Evolutionary conservation across 2,797 vertebrate species (phyloP).

Genomic region (Dryobates pubescens): DNA sequence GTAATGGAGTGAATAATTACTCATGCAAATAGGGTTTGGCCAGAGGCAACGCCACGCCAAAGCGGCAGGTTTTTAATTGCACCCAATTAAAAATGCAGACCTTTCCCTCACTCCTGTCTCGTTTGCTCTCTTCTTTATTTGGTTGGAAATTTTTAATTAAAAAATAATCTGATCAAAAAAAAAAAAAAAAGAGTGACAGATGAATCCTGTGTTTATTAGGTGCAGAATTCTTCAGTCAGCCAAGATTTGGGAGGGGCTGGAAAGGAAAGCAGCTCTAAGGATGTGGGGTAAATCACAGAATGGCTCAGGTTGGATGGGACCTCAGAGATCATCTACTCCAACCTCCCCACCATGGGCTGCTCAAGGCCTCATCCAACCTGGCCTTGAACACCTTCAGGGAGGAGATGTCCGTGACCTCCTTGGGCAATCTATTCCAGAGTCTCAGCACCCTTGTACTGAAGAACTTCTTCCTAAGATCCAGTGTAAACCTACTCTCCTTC

Average conservation of each 20-base stretch:
- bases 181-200: background rate
- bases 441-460: no score
- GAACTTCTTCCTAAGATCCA: no score
- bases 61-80: conserved; percentile 72
- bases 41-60: conserved; percentile 69
- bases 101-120: background rate
- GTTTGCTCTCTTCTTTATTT: background rate
- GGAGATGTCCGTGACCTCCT: no score
- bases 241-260: background rate
- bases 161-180: conserved; percentile 68
- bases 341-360: no score
- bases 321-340: no score
- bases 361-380: no score
- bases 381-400: no score
- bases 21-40: conserved; percentile 64
- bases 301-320: no score
- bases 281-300: background rate
- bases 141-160: conserved; percentile 70
- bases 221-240: background rate
- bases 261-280: background rate
- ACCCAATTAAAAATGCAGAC: conserved; percentile 71
- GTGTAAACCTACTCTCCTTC: no score
- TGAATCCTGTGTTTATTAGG: background rate
- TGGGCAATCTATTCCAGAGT: no score
- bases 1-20: conserved; percentile 77